These are phyloP conservation scores for Carabus problematicus DNA, from an alignment of 2,888 invertebrate species.

Conservation along the genomic window DNA sequence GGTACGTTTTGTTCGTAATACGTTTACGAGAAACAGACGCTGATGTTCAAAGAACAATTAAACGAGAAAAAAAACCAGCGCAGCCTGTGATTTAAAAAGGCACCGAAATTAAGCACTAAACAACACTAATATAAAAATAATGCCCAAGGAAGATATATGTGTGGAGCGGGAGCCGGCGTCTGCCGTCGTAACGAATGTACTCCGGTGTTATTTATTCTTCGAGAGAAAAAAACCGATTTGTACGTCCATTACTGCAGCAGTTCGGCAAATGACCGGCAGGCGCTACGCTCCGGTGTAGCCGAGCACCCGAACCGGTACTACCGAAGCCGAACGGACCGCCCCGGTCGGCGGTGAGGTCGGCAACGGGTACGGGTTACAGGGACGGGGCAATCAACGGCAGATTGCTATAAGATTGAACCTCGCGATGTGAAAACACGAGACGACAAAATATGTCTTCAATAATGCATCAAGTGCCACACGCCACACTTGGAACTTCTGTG, in stretches of 20 bases:
- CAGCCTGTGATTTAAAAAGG: slow-evolving; percentile 24
- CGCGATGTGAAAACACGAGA: slow-evolving; percentile 51
- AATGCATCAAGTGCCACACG: slow-evolving; percentile 50
- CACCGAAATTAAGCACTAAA: slow-evolving; percentile 23
- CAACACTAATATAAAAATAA: slow-evolving; percentile 36
- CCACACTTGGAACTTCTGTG: neutral
- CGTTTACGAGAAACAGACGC: neutral
- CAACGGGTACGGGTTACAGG: slow-evolving; percentile 8
- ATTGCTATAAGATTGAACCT: slow-evolving; percentile 55
- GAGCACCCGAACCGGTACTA: neutral
- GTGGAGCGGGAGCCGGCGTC: neutral
- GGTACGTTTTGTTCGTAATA: neutral
- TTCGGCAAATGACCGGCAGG: slow-evolving; percentile 34
- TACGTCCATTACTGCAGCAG: slow-evolving; percentile 35
- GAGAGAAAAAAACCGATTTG: slow-evolving; percentile 35
- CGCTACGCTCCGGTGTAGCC: neutral
- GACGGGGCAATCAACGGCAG: slow-evolving; percentile 53
- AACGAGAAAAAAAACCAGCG: slow-evolving; percentile 9
- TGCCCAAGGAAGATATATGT: slow-evolving; percentile 24
- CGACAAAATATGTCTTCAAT: slow-evolving; percentile 55
- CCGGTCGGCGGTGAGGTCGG: slow-evolving; percentile 45
- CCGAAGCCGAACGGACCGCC: no score
- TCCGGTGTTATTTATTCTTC: slow-evolving; percentile 33
- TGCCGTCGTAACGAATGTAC: slow-evolving; percentile 20
- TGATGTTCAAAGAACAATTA: slow-evolving; percentile 22